Percentiles rank a stretch among this genome's conserved stretches.
Evolutionary conservation across 2,113 vertebrate genomes (phyloP).

Genomic region (Elephas maximus): DNA sequence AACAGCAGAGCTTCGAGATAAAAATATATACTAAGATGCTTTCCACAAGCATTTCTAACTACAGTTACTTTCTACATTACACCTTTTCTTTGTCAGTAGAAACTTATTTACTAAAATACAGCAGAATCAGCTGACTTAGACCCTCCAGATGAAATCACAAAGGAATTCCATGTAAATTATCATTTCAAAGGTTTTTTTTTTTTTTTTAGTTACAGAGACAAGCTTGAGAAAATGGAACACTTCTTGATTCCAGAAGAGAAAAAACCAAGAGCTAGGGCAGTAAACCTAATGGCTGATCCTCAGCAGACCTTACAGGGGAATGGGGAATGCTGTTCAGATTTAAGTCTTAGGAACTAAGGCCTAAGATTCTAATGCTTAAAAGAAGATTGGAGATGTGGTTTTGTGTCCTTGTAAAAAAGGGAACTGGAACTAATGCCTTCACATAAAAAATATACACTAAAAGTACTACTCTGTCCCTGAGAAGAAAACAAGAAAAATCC

Average conservation of each 20-base stretch:
- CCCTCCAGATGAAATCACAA: not conserved
- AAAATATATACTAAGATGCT: not conserved
- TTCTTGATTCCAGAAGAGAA: not conserved
- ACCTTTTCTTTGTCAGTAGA: not conserved
- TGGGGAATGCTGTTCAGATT: not conserved
- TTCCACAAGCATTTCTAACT: not conserved
- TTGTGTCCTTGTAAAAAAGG: not conserved
- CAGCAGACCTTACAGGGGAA: not conserved
- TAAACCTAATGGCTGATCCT: not conserved
- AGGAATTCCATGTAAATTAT: not conserved
- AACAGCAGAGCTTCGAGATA: not conserved
- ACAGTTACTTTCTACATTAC: not conserved
- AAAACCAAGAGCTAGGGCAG: not conserved
- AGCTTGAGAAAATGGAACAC: not conserved
- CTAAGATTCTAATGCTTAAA: not conserved
- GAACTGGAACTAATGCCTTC: not conserved
- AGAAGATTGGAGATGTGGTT: not conserved
- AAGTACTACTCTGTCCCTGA: not conserved
- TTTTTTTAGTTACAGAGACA: not conserved
- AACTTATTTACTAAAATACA: not conserved
- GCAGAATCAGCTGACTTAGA: not conserved
- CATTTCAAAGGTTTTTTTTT: not conserved
- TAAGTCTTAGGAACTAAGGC: not conserved
- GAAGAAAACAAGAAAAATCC: not conserved
- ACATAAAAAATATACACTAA: not conserved